A percentile compares a stretch with the other conserved stretches of the same genome.
Evolutionary conservation across 1,140 invertebrate genomes (phyloP).

Genomic region (Hesperophylax magnus): DNA sequence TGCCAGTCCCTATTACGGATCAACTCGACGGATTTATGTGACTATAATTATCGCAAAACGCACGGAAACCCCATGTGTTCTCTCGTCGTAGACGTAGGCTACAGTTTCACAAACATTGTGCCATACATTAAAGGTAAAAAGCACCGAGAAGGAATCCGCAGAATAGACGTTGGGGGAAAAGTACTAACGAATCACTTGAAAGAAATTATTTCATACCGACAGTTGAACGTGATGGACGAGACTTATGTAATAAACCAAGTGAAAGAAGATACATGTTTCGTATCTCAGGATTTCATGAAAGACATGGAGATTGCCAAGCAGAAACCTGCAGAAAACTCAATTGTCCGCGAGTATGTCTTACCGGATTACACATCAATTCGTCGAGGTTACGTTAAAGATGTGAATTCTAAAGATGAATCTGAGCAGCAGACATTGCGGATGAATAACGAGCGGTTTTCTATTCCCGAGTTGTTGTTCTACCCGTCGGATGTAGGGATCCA

Average conservation of each 20-base stretch:
- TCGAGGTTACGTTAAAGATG: conserved; percentile 81
- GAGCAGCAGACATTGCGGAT: conserved; percentile 87
- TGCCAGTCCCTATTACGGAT: conserved; percentile 87
- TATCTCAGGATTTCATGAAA: conserved; percentile 87
- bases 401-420: conserved; percentile 69
- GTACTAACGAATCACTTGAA: conserved; percentile 98
- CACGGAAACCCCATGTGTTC: conserved; percentile 79
- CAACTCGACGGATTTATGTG: conserved; percentile 81
- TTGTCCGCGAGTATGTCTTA: conserved; percentile 93
- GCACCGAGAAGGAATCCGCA: conserved; percentile 81
- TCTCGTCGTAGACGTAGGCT: conserved; percentile 93
- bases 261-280: conserved; percentile 98
- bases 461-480: conserved; percentile 96
- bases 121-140: conserved; percentile 95
- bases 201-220: conserved; percentile 96
- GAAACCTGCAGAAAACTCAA: conserved; percentile 75
- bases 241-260: conserved; percentile 99
- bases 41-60: conserved; percentile 75
- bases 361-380: conserved; percentile 94
- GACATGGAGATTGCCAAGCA: conserved; percentile 87
- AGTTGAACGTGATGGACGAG: conserved; percentile 99
- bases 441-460: conserved; percentile 93
- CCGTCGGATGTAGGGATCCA: conserved; percentile 96
- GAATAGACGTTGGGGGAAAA: conserved; percentile 98
- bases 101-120: conserved; percentile 95